Evolutionary conservation across 1,140 invertebrate genomes (phyloP).

Genomic region (Aricia agestis): DNA sequence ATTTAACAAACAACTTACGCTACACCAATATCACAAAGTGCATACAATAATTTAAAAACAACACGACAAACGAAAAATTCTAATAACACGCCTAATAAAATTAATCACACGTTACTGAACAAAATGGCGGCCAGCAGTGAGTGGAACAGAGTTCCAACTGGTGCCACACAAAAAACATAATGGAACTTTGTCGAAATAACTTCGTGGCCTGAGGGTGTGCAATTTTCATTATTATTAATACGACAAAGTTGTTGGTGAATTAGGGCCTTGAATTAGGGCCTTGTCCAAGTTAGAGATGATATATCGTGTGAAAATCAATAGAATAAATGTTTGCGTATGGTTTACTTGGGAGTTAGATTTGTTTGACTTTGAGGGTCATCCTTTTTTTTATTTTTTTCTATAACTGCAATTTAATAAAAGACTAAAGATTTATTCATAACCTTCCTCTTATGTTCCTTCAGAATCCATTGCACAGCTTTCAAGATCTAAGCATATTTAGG

Average conservation of each 20-base stretch:
- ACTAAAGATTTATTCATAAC: no score
- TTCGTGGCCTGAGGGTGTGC: constrained; percentile 50
- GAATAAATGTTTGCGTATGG: constrained; percentile 60
- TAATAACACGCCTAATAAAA: constrained; percentile 62
- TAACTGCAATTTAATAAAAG: no score
- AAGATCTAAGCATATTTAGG: no score
- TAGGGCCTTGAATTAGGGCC: constrained; percentile 52
- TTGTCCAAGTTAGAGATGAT: constrained; percentile 43
- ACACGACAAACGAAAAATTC: constrained; percentile 37
- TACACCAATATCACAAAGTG: background rate
- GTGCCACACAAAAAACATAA: constrained; percentile 37
- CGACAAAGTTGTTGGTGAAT: constrained; percentile 55
- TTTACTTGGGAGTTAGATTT: background rate
- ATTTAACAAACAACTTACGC: background rate
- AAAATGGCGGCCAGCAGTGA: constrained; percentile 41
- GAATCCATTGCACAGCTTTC: no score
- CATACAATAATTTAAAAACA: constrained; percentile 28
- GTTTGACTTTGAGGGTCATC: background rate
- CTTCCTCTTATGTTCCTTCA: no score
- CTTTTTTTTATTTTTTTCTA: no score
- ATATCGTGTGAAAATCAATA: constrained; percentile 72
- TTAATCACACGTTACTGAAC: constrained; percentile 55
- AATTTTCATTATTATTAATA: constrained; percentile 64
- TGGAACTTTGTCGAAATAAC: constrained; percentile 62
- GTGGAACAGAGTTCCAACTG: constrained; percentile 52